A percentile compares a stretch with the other conserved stretches of the same genome.
Evolutionary conservation across 2,797 vertebrate species (phyloP).

Genomic region (Acipenser transmontanus): DNA sequence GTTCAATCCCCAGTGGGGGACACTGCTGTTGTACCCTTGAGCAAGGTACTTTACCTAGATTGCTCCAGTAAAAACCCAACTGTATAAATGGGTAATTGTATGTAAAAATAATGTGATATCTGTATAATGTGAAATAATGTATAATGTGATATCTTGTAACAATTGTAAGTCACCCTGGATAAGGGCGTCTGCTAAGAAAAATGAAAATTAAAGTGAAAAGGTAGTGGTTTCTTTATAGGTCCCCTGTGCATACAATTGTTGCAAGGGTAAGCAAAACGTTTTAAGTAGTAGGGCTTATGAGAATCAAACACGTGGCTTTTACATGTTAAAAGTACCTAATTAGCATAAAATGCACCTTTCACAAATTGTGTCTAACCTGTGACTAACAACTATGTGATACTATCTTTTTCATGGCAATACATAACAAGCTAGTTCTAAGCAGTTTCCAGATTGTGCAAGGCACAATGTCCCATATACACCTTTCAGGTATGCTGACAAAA

Average conservation of each 20-base stretch:
- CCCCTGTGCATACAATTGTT: conserved; percentile 30
- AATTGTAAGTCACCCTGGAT: too few relatives aligned
- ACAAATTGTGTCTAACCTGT: conserved; percentile 25
- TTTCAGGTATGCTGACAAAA: conserved; percentile 13
- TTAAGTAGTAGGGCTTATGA: neutral
- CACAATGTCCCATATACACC: conserved; percentile 18
- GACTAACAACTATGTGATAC: conserved; percentile 34
- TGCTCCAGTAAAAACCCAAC: too few relatives aligned
- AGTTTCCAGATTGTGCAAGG: conserved; percentile 17
- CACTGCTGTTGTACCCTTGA: too few relatives aligned
- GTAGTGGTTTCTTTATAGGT: neutral
- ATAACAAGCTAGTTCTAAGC: conserved; percentile 10
- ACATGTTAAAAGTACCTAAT: conserved; percentile 22
- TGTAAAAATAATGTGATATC: too few relatives aligned
- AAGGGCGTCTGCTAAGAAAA: too few relatives aligned
- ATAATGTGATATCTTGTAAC: too few relatives aligned
- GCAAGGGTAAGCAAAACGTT: conserved; percentile 26
- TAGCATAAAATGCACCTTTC: conserved; percentile 30
- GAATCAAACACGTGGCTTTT: conserved; percentile 27
- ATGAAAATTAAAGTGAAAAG: neutral
- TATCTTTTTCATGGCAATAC: conserved; percentile 24
- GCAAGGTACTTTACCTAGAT: too few relatives aligned
- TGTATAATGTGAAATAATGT: too few relatives aligned
- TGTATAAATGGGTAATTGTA: too few relatives aligned
- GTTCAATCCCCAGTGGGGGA: too few relatives aligned